Evolutionary conservation across 1,140 invertebrate genomes (phyloP), one percentile per base, ranked within the genome.

Genomic region (Stegodyphus dumicola): DNA sequence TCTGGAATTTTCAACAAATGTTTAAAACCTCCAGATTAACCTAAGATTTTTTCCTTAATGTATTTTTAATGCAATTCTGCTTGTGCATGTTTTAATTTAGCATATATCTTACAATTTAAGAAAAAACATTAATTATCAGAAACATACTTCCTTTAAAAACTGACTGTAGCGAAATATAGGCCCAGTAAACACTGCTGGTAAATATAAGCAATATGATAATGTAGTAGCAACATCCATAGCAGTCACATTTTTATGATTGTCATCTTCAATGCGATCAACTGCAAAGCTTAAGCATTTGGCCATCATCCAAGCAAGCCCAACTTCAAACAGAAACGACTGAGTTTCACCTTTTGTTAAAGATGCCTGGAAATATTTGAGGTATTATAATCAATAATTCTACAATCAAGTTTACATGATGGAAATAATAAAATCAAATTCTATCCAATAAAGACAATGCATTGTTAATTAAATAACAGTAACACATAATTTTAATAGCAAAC

Each of bases 101-200:
- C 33, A 33, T 33, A 33, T 33, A 33, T 33, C 33, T 33, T 33
- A 33, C 3, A 33, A 33, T 33, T 33, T 33, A 33, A 33, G 33
- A 33, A 3, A 33, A 33, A 33, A 33, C 33, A 33, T 33, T 33
- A 33, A 33, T 33, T 33, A 33, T 33, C 33, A 33, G 33, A 33
- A 33, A 33, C 33, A 33, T 33, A 87, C 86, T 10, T 77, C 64
- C 56, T 73, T 84, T 7, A 70, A 6, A 85, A 88, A 88, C 49
- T 51, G 13, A 10, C 11, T 15, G 64, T 87, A 89, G 48, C 60
- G 51, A 65, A 87, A 73, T 15, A 89, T 78, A n/a, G 88, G 88
- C 9, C 88, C 88, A 66, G 87, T 85, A 53, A 88, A 87, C 6
- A 89, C 48, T 7, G 77, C 48, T 15, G 88, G 88, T 15, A 88